These are phyloP conservation scores for Cephus spinipes DNA, from an alignment of 2,888 invertebrate species.

Conservation along the genomic window DNA sequence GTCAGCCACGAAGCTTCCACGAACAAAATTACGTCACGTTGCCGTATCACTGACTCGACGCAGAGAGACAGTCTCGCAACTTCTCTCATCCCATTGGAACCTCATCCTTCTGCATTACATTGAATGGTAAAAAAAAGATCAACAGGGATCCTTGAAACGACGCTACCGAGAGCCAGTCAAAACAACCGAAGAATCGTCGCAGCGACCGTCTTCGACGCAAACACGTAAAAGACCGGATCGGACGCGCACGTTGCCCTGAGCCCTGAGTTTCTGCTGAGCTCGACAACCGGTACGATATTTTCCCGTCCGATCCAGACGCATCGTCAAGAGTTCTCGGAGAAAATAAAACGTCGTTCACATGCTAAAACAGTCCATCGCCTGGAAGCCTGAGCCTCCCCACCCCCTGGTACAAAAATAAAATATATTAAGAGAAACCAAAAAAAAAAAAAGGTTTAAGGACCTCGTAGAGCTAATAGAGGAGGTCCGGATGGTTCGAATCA, in stretches of 20 bases:
- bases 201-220: too few species aligned
- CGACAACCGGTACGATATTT: too few species aligned
- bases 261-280: neutral
- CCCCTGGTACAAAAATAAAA: neutral
- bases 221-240: neutral
- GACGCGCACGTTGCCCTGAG: too few species aligned
- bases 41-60: constrained; percentile 7
- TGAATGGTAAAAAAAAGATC: neutral
- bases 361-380: neutral
- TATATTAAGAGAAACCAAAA: neutral
- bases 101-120: neutral
- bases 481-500: neutral
- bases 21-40: constrained; percentile 9
- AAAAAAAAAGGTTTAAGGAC: neutral
- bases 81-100: neutral
- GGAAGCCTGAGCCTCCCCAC: too few species aligned
- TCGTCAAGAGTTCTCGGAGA: neutral
- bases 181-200: neutral
- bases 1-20: constrained; percentile 22
- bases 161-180: neutral
- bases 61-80: neutral
- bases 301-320: too few species aligned
- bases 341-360: neutral
- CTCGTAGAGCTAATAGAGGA: neutral
- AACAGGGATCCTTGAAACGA: neutral